A percentile compares a stretch with the other conserved stretches of the same genome.
Evolutionary conservation across 2,888 invertebrate genomes (phyloP).

Genomic region (Tenthredo amoena): DNA sequence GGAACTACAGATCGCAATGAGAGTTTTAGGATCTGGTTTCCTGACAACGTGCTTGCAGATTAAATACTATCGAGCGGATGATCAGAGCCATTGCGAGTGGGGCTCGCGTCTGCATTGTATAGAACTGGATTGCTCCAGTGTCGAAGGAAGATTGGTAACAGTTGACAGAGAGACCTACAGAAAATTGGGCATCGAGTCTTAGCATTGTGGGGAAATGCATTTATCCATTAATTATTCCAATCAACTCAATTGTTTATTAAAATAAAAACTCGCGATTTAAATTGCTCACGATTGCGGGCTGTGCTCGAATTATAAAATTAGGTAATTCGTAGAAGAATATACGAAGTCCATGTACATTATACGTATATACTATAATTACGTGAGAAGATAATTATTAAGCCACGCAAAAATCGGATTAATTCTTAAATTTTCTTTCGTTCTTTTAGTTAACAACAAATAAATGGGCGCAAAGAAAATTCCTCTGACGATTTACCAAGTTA

Average conservation of each 20-base stretch:
- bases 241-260: background rate
- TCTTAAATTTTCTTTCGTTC: background rate
- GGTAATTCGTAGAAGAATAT: slow-evolving; percentile 23
- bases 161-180: slow-evolving; percentile 79
- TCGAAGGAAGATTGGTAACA: slow-evolving; percentile 78
- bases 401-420: background rate
- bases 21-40: slow-evolving; percentile 78
- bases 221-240: background rate
- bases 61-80: slow-evolving; percentile 80
- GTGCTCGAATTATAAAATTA: slow-evolving; percentile 40
- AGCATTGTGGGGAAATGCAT: slow-evolving; percentile 58
- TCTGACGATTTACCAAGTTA: slow-evolving; percentile 40
- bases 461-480: slow-evolving; percentile 37
- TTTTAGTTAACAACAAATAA: slow-evolving; percentile 47
- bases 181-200: slow-evolving; percentile 73
- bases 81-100: slow-evolving; percentile 80
- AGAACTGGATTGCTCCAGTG: slow-evolving; percentile 79
- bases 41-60: slow-evolving; percentile 80
- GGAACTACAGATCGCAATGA: slow-evolving; percentile 78
- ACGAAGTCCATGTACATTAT: background rate
- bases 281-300: slow-evolving; percentile 46
- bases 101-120: slow-evolving; percentile 80
- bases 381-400: background rate
- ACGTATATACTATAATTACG: background rate
- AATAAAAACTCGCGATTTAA: slow-evolving; percentile 36